Conservation (phyloP, 2,888 invertebrate species). For the Pterostichus niger region DNA sequence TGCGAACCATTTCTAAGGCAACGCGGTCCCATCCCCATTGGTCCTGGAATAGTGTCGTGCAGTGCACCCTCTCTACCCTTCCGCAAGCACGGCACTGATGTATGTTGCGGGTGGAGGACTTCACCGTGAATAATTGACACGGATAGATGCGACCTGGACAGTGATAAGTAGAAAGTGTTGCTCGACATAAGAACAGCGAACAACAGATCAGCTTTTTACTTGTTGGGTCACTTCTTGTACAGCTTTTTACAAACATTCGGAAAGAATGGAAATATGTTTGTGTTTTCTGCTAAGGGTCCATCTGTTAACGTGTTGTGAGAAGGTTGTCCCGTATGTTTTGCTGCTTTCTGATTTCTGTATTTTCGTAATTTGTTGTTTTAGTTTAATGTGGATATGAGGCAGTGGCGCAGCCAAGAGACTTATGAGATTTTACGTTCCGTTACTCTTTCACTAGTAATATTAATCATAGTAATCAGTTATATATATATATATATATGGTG, state of each 20-base stretch:
- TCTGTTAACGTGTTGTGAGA: slow-evolving; percentile 6
- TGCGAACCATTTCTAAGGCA: no score
- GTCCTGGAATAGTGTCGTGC: slow-evolving; percentile 2
- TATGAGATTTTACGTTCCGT: no score
- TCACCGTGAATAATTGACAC: slow-evolving; percentile 22
- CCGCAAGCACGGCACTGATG: slow-evolving; percentile 10
- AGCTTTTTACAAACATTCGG: neutral
- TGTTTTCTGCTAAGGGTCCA: slow-evolving; percentile 5
- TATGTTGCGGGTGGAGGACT: slow-evolving; percentile 14
- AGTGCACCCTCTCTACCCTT: neutral
- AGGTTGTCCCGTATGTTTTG: neutral
- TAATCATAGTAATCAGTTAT: no score
- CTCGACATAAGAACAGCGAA: slow-evolving; percentile 16
- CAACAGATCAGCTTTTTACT: slow-evolving; percentile 34
- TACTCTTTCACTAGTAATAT: no score
- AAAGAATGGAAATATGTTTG: slow-evolving; percentile 7
- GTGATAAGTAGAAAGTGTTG: slow-evolving; percentile 48
- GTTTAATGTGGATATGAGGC: neutral
- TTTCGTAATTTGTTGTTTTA: slow-evolving; percentile 8
- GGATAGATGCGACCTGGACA: slow-evolving; percentile 35
- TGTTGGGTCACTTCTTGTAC: slow-evolving; percentile 6
- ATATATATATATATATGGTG: no score
- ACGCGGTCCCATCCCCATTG: no score
- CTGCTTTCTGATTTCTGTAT: neutral
- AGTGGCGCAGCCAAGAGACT: no score